Evolutionary conservation across 2,888 invertebrate genomes (phyloP), one percentile per base, ranked within the genome.

Genomic region (Dastarcus helophoroides): DNA sequence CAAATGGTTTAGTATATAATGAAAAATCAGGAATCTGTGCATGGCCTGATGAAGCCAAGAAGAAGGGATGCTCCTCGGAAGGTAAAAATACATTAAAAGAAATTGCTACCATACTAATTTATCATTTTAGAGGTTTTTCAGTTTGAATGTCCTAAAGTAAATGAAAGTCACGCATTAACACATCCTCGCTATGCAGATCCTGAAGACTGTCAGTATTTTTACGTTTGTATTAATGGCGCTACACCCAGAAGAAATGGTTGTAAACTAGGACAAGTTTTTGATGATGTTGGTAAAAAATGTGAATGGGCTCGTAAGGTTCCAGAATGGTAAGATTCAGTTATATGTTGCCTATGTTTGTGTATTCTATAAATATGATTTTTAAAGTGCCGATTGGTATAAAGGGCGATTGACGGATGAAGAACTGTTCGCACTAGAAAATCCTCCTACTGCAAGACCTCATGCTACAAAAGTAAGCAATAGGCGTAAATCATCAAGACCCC

Each of bases 21-120:
- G 82, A 84, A 43, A 82, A 79, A 56, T 81, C 79, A 22, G 89
- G 89, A 37, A 90, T 88, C 48, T 90, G 90, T 60, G 84, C 85
- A 11, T 90, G 90, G 90, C 78, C 90, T 1, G 88, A 90, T 64
- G 86, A 89, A 55, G 88, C 89, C 4, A 83, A 86, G 56, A 82
- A 86, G 60, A 75, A 73, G 51, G 84, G 84, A 8, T 90, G 90
- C 54, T 79, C 81, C 2, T 81, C 86, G 5, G 70, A 76, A 64
- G 79, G 80, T 79, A 53, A 30, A 6, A 7, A 7, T 12, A 19
- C n/a, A 28, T 17, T 17, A 16, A 28, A 15, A 28, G 11, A 3
- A 14, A n/a, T 14, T 26, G 14, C 15, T 14, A 6, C 15, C 14
- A 14, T 3, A 26, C 10, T 14, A 28, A 17, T 23, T 26, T 37